Base-by-base conservation (phyloP, 2,888 invertebrate genomes). In the Spilosoma lubricipeda region DNA sequence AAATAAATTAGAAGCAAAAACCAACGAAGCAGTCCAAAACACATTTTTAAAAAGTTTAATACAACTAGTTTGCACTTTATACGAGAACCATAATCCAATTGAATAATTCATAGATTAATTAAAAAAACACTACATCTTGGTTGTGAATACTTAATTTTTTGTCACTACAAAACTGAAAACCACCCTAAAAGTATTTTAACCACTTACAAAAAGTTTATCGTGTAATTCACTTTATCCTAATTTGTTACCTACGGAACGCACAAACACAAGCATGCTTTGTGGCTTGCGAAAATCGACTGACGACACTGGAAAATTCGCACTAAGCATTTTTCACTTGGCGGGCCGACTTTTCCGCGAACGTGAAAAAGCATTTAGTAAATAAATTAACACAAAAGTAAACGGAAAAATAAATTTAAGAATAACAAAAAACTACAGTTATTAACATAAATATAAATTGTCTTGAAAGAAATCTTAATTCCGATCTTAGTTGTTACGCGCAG, bases 1-100 rank as follows among this genome's bases (percentile, higher is more conserved):
- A 89, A 76, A 67, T 88, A 80, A 71, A 89, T 76, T 33, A 89
- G 77, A 69, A 85, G 87, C 45, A 85, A 77, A 23, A 82, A 80
- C 79, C 88, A 87, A 79, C 88, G 66, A 73, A 80, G 76, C 36
- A 85, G 76, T 81, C 86, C 87, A 85, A 84, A 85, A 86, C 79
- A 81, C 91, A 90, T 89, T 72, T 75, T 68, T 67, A 9, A 68
- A 83, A 77, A 71, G 66, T 70, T 39, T 74, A n/a, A 71, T 68
- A 75, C 66, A 76, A 30, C 18, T 18, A 30, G 27, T 59, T 59
- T 59, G 71, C 75, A 71, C 77, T 78, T 77, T 67, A 67, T 64
- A 73, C 71, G 82, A 75, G 30, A 72, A 82, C 70, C 70, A 79
- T 73, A 27, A 63, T 33, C 45, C 66, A 48, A 45, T 70, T 67